phyloP scores from a whole-genome alignment of 2,888 invertebrate genomes.

The Ligdia adustata region DNA sequence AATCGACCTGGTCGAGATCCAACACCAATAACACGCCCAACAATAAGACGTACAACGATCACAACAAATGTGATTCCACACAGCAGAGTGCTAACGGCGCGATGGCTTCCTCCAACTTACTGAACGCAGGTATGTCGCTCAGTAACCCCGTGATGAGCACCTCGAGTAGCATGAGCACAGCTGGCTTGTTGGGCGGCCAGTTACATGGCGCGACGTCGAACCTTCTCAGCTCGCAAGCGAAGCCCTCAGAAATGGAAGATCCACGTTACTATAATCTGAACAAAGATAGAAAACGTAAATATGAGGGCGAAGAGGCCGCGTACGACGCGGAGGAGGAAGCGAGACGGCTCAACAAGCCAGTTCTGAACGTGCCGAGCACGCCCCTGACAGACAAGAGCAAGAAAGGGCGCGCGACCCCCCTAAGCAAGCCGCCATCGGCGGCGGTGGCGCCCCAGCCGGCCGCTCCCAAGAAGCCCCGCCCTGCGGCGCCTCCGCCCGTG shows the following conservation, averaged over 20 bases:
- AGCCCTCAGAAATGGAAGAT: slow-evolving; percentile 86
- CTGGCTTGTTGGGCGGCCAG: slow-evolving; percentile 68
- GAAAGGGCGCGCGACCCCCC: slow-evolving; percentile 64
- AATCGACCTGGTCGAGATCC: slow-evolving; percentile 86
- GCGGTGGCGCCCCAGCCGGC: slow-evolving; percentile 75
- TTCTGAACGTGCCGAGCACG: slow-evolving; percentile 79
- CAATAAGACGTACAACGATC: slow-evolving; percentile 69
- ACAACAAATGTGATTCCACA: slow-evolving; percentile 65
- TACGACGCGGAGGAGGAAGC: slow-evolving; percentile 85
- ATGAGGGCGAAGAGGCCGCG: slow-evolving; percentile 86
- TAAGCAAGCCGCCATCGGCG: slow-evolving; percentile 67
- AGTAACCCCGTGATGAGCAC: slow-evolving; percentile 67
- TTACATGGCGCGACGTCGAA: slow-evolving; percentile 65
- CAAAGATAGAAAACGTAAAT: slow-evolving; percentile 88
- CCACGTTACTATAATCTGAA: slow-evolving; percentile 89
- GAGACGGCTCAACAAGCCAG: slow-evolving; percentile 76
- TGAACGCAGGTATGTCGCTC: slow-evolving; percentile 68
- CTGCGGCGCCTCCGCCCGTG: slow-evolving; percentile 73
- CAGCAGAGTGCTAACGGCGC: slow-evolving; percentile 75
- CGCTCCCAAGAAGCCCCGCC: slow-evolving; percentile 76
- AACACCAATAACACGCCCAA: slow-evolving; percentile 68
- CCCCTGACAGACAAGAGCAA: slow-evolving; percentile 76
- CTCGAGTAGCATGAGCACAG: slow-evolving; percentile 63
- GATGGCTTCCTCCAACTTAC: slow-evolving; percentile 63
- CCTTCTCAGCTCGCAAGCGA: slow-evolving; percentile 63